A percentile compares a stretch with the other conserved stretches of the same genome.
Evolutionary conservation across 2,888 invertebrate genomes (phyloP).

Genomic region (Cryptus viduatorius): DNA sequence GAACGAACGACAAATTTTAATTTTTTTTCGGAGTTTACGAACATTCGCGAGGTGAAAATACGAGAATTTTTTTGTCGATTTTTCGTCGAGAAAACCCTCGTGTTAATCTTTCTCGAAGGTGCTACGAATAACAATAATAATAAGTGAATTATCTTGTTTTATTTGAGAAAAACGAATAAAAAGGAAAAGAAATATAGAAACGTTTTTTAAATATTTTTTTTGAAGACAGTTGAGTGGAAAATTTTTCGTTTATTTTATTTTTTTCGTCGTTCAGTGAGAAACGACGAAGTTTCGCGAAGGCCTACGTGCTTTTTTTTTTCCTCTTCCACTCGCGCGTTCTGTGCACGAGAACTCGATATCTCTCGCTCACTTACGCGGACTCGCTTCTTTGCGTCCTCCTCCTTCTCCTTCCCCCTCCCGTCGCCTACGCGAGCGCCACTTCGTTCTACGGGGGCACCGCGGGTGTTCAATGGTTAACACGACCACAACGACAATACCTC

Average conservation of each 20-base stretch:
- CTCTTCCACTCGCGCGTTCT: slow-evolving; percentile 20
- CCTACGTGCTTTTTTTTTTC: slow-evolving; percentile 43
- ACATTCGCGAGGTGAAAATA: too few relatives aligned
- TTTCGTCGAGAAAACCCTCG: background rate
- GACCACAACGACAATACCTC: slow-evolving; percentile 5
- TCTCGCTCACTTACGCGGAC: slow-evolving; percentile 35
- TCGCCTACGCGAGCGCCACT: slow-evolving; percentile 42
- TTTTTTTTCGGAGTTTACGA: too few relatives aligned
- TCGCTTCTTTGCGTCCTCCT: slow-evolving; percentile 10
- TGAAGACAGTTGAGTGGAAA: slow-evolving; percentile 30
- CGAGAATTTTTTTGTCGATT: background rate
- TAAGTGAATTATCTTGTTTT: too few relatives aligned
- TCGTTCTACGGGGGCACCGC: background rate
- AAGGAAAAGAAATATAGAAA: background rate
- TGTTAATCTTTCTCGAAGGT: too few relatives aligned
- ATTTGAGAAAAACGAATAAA: slow-evolving; percentile 15
- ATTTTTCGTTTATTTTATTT: slow-evolving; percentile 9
- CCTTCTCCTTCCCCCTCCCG: slow-evolving; percentile 10
- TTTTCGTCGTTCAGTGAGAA: slow-evolving; percentile 10
- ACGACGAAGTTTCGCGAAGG: slow-evolving; percentile 48
- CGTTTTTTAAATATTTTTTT: background rate
- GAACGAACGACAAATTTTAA: too few relatives aligned
- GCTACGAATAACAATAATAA: slow-evolving; percentile 2
- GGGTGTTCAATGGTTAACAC: slow-evolving; percentile 3
- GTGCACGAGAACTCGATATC: background rate